Evolutionary conservation across 2,113 vertebrate species (phyloP).

Genomic region (Brachyistius frenatus): DNA sequence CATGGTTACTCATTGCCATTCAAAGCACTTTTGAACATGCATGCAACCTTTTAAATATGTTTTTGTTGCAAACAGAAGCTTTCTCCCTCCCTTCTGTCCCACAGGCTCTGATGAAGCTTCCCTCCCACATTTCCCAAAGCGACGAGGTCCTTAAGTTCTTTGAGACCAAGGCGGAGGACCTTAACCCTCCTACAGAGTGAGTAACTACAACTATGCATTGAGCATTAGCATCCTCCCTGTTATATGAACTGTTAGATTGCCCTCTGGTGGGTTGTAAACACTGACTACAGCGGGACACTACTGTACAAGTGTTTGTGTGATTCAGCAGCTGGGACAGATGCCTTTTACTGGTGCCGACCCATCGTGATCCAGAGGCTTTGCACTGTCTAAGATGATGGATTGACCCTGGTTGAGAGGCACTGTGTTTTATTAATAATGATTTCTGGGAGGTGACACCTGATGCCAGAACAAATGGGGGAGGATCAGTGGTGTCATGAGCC

Average conservation of each 20-base stretch:
- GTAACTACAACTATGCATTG: conserved; percentile 65
- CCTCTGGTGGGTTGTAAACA: conserved; percentile 43
- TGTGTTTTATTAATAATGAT: conserved; percentile 69
- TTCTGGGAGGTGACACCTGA: conserved; percentile 69
- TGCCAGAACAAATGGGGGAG: conserved; percentile 57
- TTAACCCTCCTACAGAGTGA: conserved; percentile 95
- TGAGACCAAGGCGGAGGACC: conserved; percentile 92
- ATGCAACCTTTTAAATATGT: neutral
- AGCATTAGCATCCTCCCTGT: conserved; percentile 12
- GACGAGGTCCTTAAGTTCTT: conserved; percentile 96
- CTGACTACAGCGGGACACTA: neutral
- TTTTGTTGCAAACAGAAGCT: conserved; percentile 34
- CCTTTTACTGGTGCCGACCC: conserved; percentile 37
- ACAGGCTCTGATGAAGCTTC: conserved; percentile 92
- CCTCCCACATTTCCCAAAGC: conserved; percentile 92
- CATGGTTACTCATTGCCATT: conserved; percentile 25
- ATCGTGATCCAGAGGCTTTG: conserved; percentile 46
- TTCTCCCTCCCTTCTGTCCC: conserved; percentile 32
- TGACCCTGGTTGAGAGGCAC: conserved; percentile 20
- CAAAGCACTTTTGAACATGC: conserved; percentile 10
- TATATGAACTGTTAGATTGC: conserved; percentile 24
- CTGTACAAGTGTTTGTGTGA: conserved; percentile 23
- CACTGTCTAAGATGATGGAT: conserved; percentile 65
- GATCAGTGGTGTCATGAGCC: conserved; percentile 62
- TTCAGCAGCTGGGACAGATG: conserved; percentile 35